Conservation (phyloP, 2,888 invertebrate species). For the Limenitis camilla region DNA sequence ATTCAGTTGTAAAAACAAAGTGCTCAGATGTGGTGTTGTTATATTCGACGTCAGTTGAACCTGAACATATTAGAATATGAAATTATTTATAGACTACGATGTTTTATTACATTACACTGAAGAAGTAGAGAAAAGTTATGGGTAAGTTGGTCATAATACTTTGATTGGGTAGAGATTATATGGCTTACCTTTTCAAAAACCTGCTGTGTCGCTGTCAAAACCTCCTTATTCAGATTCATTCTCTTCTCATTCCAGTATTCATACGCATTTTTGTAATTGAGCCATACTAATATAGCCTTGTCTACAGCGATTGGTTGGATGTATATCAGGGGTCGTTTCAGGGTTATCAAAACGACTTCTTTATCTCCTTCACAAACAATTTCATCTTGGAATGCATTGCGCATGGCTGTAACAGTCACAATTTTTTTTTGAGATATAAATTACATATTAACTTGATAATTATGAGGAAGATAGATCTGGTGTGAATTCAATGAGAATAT, state of each 20-base stretch:
- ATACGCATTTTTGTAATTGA: slow-evolving; percentile 99
- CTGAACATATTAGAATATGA: slow-evolving; percentile 27
- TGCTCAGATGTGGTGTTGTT: slow-evolving; percentile 87
- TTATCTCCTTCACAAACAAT: slow-evolving; percentile 88
- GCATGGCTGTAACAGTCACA: slow-evolving; percentile 59
- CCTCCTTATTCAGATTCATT: slow-evolving; percentile 91
- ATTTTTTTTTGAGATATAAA: too few species aligned
- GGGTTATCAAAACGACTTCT: slow-evolving; percentile 90
- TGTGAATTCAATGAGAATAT: too few species aligned
- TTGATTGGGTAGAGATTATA: too few species aligned
- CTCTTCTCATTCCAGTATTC: slow-evolving; percentile 99
- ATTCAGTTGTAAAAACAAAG: slow-evolving; percentile 93
- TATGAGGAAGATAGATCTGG: too few species aligned
- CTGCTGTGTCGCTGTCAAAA: slow-evolving; percentile 83
- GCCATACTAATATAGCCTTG: slow-evolving; percentile 98
- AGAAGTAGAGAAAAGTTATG: too few species aligned
- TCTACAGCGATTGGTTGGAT: slow-evolving; percentile 98
- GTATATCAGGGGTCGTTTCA: slow-evolving; percentile 95
- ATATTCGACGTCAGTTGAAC: slow-evolving; percentile 86
- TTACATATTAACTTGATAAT: too few species aligned
- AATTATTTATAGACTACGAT: not conserved
- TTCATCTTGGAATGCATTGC: slow-evolving; percentile 92
- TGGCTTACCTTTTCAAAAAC: slow-evolving; percentile 63
- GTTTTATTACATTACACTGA: not conserved
- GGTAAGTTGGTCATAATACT: too few species aligned